Evolutionary conservation across 1,140 invertebrate species (phyloP), one percentile per base, ranked within the genome.

Genomic region (Linepithema humile): DNA sequence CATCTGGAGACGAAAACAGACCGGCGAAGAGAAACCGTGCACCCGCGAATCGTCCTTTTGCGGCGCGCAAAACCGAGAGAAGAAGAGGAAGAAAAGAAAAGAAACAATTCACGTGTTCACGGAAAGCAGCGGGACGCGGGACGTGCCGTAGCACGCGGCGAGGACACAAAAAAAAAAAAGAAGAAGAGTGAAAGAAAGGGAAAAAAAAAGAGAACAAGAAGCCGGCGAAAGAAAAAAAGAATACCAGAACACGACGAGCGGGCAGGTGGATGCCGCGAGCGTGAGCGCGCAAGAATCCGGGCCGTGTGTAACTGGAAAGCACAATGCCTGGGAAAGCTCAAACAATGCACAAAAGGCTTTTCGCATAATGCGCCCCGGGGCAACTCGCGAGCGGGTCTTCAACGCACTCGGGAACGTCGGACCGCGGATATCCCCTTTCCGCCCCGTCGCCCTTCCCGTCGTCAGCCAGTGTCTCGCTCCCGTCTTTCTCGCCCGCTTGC

Each of bases 321-420:
- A 93, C 92, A 93, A 92, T 91, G 85, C 75, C 87, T 88, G 86
- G 89, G 89, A 91, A 92, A 93, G 90, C 92, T 91, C 88, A 87
- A 92, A 92, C 92, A 92, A 93, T 92, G 91, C 88, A 92, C 92
- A 93, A 92, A 92, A 90, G 88, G n/a, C n/a, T 82, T 87, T 82
- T 82, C 87, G 89, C 89, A 92, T 92, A 92, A 93, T 93, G 86
- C 62, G 84, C 90, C 89, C 78, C 43, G 83, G 17, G 82, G 90
- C 87, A 90, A 89, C 86, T 69, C 89, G 85, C 86, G 89, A 86
- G 84, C 84, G 84, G 85, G 83, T 83, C 23, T 86, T 74, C 67
- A 87, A 87, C 86, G 48, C 69, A 67, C 85, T 88, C 82, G 38
- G 83, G 53, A 82, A 87, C 82, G 62, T 80, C 57, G 53, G 82